Conservation (phyloP, 64 coral and sea anemone species). For the Hydrozoanthus tunicans region DNA sequence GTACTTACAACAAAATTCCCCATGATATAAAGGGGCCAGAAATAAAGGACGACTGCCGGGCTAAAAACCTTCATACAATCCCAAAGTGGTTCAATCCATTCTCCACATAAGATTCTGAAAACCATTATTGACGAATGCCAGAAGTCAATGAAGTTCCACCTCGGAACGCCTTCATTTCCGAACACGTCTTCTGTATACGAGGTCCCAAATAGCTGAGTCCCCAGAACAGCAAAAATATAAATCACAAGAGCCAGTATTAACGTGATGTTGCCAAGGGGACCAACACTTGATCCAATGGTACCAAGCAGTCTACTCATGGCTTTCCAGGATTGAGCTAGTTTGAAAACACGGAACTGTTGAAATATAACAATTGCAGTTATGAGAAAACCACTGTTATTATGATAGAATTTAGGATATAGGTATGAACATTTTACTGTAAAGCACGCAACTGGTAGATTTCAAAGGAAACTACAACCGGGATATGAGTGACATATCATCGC, state of each 20-base stretch:
- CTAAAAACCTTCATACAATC: conserved; percentile 40
- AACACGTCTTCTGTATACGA: conserved; percentile 9
- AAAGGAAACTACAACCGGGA: too few species aligned
- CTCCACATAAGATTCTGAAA: conserved; percentile 18
- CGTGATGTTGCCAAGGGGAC: conserved; percentile 29
- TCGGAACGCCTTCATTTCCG: not conserved
- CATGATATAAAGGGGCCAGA: conserved; percentile 38
- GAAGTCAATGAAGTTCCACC: conserved; percentile 37
- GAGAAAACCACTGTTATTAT: not conserved
- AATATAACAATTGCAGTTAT: too few species aligned
- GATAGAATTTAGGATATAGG: not conserved
- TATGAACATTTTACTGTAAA: too few species aligned
- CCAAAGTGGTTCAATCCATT: conserved; percentile 58
- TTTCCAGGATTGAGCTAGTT: conserved; percentile 29
- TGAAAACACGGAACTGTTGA: conserved; percentile 12
- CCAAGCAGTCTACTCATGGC: conserved; percentile 8
- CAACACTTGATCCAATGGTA: conserved; percentile 25
- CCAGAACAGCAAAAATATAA: conserved; percentile 32
- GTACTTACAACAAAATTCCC: conserved; percentile 64
- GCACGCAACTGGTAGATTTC: too few species aligned
- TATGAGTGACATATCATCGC: too few species aligned
- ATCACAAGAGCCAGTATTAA: conserved; percentile 34
- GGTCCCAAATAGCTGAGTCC: conserved; percentile 17
- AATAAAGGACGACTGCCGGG: conserved; percentile 22
- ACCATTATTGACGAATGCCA: conserved; percentile 45